Conservation (phyloP, 2,797 vertebrate genomes). For the Urosaurus nigricauda region DNA sequence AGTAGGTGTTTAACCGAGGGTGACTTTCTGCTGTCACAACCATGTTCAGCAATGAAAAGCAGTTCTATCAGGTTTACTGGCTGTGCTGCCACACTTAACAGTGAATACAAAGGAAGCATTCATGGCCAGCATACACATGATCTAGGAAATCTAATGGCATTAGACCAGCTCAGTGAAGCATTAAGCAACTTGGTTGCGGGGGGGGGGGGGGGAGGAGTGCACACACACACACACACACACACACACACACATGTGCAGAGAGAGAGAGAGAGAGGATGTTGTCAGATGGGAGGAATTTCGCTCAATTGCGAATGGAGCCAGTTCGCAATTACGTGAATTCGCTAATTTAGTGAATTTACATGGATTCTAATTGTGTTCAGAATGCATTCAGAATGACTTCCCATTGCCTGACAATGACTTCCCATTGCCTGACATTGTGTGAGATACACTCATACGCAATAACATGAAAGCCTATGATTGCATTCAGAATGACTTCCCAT, state of each 20-base stretch:
- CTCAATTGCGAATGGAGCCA: no score
- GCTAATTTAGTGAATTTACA: no score
- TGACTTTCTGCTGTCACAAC: conserved; percentile 54
- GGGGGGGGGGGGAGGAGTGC: background rate
- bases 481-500: no score
- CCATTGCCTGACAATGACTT: no score
- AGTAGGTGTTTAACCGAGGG: conserved; percentile 47
- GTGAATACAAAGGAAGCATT: conserved; percentile 69
- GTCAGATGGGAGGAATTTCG: no score
- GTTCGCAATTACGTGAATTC: no score
- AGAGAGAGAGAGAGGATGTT: background rate
- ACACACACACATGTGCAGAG: no score
- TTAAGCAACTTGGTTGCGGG: conserved; percentile 43
- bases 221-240: rapidly evolving
- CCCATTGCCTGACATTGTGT: no score
- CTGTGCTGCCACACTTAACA: conserved; percentile 48
- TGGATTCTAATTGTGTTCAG: no score
- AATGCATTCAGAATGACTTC: no score
- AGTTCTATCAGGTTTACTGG: conserved; percentile 46
- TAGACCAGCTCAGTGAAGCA: conserved; percentile 63
- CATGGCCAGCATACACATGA: conserved; percentile 60
- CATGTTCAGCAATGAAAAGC: conserved; percentile 58
- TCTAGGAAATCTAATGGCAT: conserved; percentile 55
- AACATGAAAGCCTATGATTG: no score
- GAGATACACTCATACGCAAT: no score